Base-by-base conservation (phyloP, 2,797 vertebrate species). In the Microtus californicus region DNA sequence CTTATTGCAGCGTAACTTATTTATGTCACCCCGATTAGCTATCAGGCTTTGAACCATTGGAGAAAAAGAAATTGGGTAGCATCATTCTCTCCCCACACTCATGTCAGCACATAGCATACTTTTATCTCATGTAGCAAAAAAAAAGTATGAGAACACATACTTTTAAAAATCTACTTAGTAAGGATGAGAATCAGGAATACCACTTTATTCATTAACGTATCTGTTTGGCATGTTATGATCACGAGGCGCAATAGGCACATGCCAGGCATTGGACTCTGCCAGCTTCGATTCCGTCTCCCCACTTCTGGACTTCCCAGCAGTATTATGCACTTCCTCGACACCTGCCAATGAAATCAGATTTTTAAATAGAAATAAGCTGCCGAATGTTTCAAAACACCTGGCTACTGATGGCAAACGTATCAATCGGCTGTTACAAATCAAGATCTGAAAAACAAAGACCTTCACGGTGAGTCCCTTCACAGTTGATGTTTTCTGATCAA, bases 81-180 rank as follows among this genome's bases (percentile, higher is more conserved):
- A 56, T 19, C 17, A 81, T 1, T 90, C 43, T 78, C 73, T n/a
- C 59, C 65, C 87, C 77, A 93, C 83, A 48, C 0, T 76, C 7
- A 73, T 67, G 40, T 48, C 51, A 86, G 90, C 80, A 92, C 17
- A 76, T 54, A 92, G 86, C 13, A 81, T 0, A 27, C 13, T 79
- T 0, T 21, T 56, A 21, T 45, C 40, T 87, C 69, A 74, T 61
- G 14, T 51, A 45, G 12, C 29, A 93, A 48, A 48, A 48, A 11
- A 48, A 48, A 48, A 48, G 48, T 54, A 51, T 59, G 51, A 90
- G 93, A 96, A 40, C 8, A 76, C 1, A 59, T 21, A 69, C 21
- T 95, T 80, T 80, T 65, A 85, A 87, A 85, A 79, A 48, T 40
- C 11, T 10, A 94, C 23, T 77, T 63, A 67, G 31, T 90, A 95